Evolutionary conservation across 1,140 invertebrate species (phyloP).

Genomic region (Drosophila simulans): DNA sequence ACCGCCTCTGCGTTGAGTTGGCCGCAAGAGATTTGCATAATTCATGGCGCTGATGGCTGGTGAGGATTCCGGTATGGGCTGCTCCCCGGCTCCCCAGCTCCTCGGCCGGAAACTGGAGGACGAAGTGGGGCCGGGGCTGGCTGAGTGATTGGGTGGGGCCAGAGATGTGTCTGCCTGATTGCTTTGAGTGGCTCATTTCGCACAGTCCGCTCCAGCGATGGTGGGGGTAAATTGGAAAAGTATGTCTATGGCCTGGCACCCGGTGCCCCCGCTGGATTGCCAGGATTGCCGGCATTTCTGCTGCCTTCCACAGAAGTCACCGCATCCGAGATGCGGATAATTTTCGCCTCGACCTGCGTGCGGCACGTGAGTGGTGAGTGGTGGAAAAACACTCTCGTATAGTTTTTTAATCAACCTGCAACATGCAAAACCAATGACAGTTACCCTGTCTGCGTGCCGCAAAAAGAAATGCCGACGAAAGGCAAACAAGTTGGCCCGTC

Average conservation of each 20-base stretch:
- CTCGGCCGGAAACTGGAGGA: too few species aligned
- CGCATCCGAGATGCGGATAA: constrained; percentile 4
- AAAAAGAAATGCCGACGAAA: constrained; percentile 32
- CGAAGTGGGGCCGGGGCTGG: too few species aligned
- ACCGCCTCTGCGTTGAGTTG: constrained; percentile 50
- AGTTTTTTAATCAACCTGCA: constrained; percentile 62
- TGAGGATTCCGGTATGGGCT: constrained; percentile 35
- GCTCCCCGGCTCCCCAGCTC: background rate
- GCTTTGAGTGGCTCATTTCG: constrained; percentile 67
- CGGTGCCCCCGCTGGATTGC: background rate
- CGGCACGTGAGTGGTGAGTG: constrained; percentile 56
- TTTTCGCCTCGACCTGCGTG: constrained; percentile 47
- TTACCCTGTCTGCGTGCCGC: constrained; percentile 33
- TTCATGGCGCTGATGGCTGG: constrained; percentile 71
- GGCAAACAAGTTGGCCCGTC: constrained; percentile 52
- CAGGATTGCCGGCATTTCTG: background rate
- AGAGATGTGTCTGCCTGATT: constrained; percentile 49
- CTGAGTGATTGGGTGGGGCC: constrained; percentile 57
- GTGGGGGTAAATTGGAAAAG: constrained; percentile 60
- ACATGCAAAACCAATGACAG: constrained; percentile 55
- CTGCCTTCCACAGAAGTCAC: background rate
- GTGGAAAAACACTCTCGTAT: constrained; percentile 14
- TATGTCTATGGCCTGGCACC: constrained; percentile 42
- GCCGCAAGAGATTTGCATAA: constrained; percentile 80
- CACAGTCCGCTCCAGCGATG: constrained; percentile 20